Evolutionary conservation across 2,888 invertebrate genomes (phyloP), one percentile per base, ranked within the genome.

Genomic region (Urechis unicinctus): DNA sequence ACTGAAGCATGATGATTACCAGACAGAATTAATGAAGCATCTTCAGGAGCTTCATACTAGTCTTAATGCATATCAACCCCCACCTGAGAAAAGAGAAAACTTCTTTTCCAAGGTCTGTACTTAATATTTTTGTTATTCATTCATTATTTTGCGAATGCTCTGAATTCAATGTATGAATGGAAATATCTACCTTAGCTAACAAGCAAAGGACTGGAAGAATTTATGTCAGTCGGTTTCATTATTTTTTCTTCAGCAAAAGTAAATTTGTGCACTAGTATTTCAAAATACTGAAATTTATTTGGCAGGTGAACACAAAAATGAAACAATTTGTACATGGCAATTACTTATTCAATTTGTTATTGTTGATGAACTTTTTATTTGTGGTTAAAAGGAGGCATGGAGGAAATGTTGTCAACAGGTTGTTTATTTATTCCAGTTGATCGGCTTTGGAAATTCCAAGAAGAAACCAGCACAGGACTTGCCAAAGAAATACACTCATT

Each of bases 1-100:
- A 51, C 63, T 81, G 30, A 65, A 68, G n/a, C 65, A 82, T 52
- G 94, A 94, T 79, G 78, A 82, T 24, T 84, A 87, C 69, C 94
- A 95, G 72, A 80, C 83, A 60, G 81, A 80, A 68, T 85, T 93
- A 17, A 83, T 87, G 29, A 76, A 85, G 61, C 81, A 83, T 26
- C 81, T 94, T 53, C 87, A 93, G 70, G 78, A 79, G 30, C 83
- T 91, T 9, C 86, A 86, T 72, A 75, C 84, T 51, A 81, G 85
- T 59, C 77, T 89, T 1, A 74, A 82, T 68, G 69, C 80, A 57
- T 89, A 87, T 74, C 70, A 79, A 63, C 84, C 85, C 29, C 43
- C 50, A 26, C 29, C 55, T 24, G 13, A 31, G 13, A 42, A 13
- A 22, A 17, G 9, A 17, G 24, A 28, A 5, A 5, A 41, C 5